Evolutionary conservation across 2,113 vertebrate species (phyloP).

Genomic region (Cyanoderma ruficeps): DNA sequence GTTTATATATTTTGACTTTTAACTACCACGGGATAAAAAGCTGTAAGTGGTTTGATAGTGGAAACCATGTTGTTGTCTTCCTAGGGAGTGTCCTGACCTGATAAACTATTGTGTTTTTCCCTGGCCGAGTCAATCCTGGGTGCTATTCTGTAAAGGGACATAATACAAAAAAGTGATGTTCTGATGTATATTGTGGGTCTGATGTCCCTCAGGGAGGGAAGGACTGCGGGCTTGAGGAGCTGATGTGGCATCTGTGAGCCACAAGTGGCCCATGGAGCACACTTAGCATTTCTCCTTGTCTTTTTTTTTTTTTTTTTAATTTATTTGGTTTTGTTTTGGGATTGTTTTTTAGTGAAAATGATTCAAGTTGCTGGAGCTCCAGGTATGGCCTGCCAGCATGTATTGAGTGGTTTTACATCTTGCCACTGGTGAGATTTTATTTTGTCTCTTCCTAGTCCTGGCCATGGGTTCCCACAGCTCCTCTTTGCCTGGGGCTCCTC

Average conservation of each 20-base stretch:
- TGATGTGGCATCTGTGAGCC: neutral
- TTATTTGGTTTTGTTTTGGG: neutral
- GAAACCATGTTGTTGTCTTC: neutral
- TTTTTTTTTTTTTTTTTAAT: neutral
- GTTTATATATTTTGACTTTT: neutral
- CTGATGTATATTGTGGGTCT: neutral
- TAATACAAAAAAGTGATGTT: neutral
- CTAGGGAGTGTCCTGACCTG: neutral
- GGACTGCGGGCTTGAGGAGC: neutral
- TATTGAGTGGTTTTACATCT: neutral
- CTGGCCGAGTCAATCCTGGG: neutral
- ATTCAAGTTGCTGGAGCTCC: neutral
- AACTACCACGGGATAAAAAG: neutral
- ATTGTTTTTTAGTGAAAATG: neutral
- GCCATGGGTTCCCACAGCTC: neutral
- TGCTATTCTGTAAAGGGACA: neutral
- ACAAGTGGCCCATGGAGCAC: neutral
- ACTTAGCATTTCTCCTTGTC: neutral
- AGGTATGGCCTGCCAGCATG: neutral
- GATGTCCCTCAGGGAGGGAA: neutral
- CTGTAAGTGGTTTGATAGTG: neutral
- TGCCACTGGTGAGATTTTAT: neutral
- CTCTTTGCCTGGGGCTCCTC: accelerated
- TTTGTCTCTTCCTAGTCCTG: neutral
- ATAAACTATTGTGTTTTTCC: neutral